A percentile compares a stretch with the other conserved stretches of the same genome.
Evolutionary conservation across 2,797 vertebrate species (phyloP).

Genomic region (Sus cebifrons): DNA sequence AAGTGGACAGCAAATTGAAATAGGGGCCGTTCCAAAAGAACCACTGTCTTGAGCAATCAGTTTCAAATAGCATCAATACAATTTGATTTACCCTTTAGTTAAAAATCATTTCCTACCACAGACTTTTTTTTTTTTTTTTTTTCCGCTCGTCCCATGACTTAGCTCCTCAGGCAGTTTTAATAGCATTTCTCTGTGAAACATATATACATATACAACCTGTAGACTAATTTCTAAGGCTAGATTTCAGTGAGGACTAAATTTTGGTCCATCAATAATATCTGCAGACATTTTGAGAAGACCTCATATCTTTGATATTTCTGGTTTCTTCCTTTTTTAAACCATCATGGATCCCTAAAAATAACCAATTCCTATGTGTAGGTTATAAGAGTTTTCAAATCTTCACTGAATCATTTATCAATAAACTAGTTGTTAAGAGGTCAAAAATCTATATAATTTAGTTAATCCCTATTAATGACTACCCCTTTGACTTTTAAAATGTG

Average conservation of each 20-base stretch:
- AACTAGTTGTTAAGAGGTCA: conserved; percentile 31
- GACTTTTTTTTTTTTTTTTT: background rate
- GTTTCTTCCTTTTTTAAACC: background rate
- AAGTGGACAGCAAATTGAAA: background rate
- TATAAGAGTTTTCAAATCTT: conserved; percentile 50
- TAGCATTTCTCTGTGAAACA: conserved; percentile 70
- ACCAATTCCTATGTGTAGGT: background rate
- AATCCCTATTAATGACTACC: conserved; percentile 27
- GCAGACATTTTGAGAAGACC: conserved; percentile 15
- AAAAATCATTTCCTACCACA: conserved; percentile 74
- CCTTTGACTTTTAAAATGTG: conserved; percentile 58
- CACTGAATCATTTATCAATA: conserved; percentile 33
- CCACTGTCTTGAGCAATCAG: conserved; percentile 49
- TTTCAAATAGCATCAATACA: conserved; percentile 70
- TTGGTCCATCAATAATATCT: conserved; percentile 14
- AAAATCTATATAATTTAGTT: conserved; percentile 50
- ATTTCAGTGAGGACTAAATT: conserved; percentile 55
- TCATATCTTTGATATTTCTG: background rate
- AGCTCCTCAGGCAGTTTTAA: conserved; percentile 66
- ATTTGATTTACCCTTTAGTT: conserved; percentile 78
- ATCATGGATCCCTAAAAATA: conserved; percentile 37
- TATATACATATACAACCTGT: conserved; percentile 49
- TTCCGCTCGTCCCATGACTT: conserved; percentile 59
- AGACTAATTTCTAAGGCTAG: conserved; percentile 64
- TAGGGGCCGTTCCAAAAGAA: conserved; percentile 32